Conservation (phyloP, 2,113 vertebrate genomes). For the Urocitellus parryii region DNA sequence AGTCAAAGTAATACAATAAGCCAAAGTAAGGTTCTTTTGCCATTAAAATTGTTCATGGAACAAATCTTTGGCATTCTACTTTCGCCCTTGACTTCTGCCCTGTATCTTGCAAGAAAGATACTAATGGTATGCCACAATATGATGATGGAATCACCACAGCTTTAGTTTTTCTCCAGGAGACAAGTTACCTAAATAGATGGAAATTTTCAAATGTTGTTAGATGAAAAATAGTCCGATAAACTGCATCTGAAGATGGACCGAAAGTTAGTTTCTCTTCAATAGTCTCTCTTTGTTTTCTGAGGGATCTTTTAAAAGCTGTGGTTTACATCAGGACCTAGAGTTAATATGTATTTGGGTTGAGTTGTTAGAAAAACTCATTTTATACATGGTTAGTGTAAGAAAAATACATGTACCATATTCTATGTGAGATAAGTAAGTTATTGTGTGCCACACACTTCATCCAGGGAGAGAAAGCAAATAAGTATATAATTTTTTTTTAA, state of each 20-base stretch:
- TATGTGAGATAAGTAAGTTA: neutral
- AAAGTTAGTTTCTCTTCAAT: neutral
- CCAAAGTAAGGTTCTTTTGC: slow-evolving; percentile 86
- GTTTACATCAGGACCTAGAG: neutral
- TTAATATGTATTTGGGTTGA: neutral
- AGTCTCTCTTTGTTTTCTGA: neutral
- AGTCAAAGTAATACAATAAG: slow-evolving; percentile 86
- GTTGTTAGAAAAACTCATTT: neutral
- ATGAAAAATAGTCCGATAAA: slow-evolving; percentile 10
- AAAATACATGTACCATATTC: neutral
- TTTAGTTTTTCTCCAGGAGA: slow-evolving; percentile 81
- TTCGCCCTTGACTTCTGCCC: slow-evolving; percentile 85
- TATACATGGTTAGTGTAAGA: neutral
- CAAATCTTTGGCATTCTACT: slow-evolving; percentile 82
- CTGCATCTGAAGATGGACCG: neutral
- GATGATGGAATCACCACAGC: slow-evolving; percentile 63
- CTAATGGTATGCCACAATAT: slow-evolving; percentile 37
- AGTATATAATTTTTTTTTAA: neutral
- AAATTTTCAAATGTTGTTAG: slow-evolving; percentile 66
- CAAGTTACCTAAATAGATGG: slow-evolving; percentile 59
- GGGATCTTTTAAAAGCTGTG: neutral
- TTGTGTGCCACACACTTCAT: neutral
- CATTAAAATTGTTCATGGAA: slow-evolving; percentile 83
- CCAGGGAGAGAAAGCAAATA: neutral
- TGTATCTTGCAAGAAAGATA: slow-evolving; percentile 66